Evolutionary conservation across 2,113 vertebrate genomes (phyloP), one percentile per base, ranked within the genome.

Genomic region (Muntiacus muntjak): DNA sequence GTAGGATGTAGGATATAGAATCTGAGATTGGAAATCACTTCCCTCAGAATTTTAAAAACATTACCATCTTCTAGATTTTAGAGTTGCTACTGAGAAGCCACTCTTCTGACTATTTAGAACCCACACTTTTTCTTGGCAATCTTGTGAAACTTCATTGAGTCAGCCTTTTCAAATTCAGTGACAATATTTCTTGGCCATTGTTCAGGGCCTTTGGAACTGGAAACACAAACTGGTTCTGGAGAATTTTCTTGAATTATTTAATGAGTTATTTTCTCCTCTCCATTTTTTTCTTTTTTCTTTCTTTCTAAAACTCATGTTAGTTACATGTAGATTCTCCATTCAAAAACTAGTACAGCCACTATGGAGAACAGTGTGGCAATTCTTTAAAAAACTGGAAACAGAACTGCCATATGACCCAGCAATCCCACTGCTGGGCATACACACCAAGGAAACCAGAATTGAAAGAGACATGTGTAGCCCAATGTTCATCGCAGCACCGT

Each of bases 231-330:
- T 76, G 2, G 10, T 78, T 50, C 64, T 55, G 36, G 45, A 60
- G 4, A 87, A 47, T 26, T 36, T 45, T 60, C 19, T 93, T 55
- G 26, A 95, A 78, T 88, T 50, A 87, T 21, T 43, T 47, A 83
- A 76, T 50, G 33, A 19, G 8, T 62, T 40, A 30, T 55, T 74
- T 94, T 25, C 30, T 94, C 11, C 15, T 9, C 3, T 33, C 58
- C 25, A 10, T 54, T 30, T 83, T 52, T 74, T 6, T 36, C 36
- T 26, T 76, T 62, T 21, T 7, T 3, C 92, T 40, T 64, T 89
- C 47, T 81, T 92, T 85, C n/a, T 67, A 84, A 89, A 91, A 58
- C 78, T 88, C 62, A n/a, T 86, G 1, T 26, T 79, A 52, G 47
- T 52, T 45, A 50, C 28, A n/a, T 82, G 30, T 82, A 54, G 40